These are phyloP conservation scores for Pantherophis vulpinus DNA, from an alignment of 2,797 vertebrate genomes.

Conservation along the genomic window DNA sequence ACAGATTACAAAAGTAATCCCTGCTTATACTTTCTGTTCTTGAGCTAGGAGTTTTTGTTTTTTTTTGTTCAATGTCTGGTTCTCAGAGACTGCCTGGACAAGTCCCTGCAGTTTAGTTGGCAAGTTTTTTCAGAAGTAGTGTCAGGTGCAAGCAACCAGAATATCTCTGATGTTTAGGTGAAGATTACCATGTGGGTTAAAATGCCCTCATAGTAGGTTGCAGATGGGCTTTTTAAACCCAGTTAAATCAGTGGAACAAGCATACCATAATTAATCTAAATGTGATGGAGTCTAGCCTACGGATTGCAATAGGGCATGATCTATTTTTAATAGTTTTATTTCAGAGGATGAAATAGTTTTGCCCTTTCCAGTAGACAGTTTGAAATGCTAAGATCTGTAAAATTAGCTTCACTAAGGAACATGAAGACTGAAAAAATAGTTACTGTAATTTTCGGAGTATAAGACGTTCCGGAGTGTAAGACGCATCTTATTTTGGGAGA, in stretches of 20 bases:
- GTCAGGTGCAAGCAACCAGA: background rate
- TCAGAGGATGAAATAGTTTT: background rate
- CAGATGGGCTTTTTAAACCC: background rate
- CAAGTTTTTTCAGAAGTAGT: background rate
- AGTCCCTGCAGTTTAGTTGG: background rate
- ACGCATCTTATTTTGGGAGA: too few species aligned
- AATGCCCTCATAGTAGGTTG: background rate
- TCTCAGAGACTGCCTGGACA: background rate
- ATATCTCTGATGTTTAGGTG: background rate
- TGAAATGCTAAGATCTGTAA: background rate
- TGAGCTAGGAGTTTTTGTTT: background rate
- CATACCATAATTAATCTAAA: background rate
- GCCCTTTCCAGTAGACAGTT: background rate
- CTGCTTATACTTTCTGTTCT: background rate
- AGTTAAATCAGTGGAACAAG: background rate
- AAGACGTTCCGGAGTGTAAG: too few species aligned
- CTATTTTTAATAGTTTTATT: background rate
- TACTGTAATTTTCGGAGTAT: too few species aligned
- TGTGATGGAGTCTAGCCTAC: background rate
- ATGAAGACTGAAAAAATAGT: background rate
- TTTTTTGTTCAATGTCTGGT: background rate
- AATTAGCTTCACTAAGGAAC: background rate
- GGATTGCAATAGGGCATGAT: background rate
- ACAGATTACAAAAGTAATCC: background rate
- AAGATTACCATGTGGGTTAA: background rate